phyloP scores from a whole-genome alignment of 2,888 invertebrate species.

The Carterocephalus palaemon region DNA sequence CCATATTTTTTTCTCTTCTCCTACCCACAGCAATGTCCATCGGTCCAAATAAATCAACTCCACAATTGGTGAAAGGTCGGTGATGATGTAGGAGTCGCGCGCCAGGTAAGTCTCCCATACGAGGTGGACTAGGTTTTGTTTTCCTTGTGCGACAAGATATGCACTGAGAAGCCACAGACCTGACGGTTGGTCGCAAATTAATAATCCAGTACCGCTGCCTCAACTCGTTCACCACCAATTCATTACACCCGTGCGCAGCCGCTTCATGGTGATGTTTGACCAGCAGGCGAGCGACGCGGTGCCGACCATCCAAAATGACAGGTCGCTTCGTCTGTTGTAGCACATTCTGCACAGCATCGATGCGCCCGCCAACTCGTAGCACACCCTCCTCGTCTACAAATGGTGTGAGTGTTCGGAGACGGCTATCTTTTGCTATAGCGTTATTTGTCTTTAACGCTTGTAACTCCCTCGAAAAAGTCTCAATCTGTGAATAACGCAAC shows the following conservation, averaged over 20 bases:
- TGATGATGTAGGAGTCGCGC: constrained; percentile 24
- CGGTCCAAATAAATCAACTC: constrained; percentile 30
- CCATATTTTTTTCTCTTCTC: constrained; percentile 26
- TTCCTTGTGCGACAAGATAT: constrained; percentile 18
- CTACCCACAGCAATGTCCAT: constrained; percentile 27
- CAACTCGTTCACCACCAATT: constrained; percentile 30
- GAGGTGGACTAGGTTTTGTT: neutral
- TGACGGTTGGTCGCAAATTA: constrained; percentile 19
- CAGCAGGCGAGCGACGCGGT: constrained; percentile 16
- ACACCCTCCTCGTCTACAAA: constrained; percentile 25
- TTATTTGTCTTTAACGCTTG: neutral
- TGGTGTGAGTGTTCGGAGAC: constrained; percentile 12
- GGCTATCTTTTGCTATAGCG: constrained; percentile 6
- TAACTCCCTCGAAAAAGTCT: neutral
- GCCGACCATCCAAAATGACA: constrained; percentile 25
- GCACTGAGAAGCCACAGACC: constrained; percentile 13
- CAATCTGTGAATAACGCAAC: constrained; percentile 2
- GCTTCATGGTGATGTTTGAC: constrained; percentile 27
- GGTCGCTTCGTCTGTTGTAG: constrained; percentile 17
- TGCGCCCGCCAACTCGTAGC: constrained; percentile 26
- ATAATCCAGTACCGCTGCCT: constrained; percentile 32
- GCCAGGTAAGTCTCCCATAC: constrained; percentile 25
- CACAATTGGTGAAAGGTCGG: constrained; percentile 21
- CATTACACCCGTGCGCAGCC: constrained; percentile 25
- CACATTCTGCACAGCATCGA: constrained; percentile 20